Evolutionary conservation across 2,797 vertebrate genomes (phyloP), one percentile per base, ranked within the genome.

Genomic region (Falco novaeseelandiae): DNA sequence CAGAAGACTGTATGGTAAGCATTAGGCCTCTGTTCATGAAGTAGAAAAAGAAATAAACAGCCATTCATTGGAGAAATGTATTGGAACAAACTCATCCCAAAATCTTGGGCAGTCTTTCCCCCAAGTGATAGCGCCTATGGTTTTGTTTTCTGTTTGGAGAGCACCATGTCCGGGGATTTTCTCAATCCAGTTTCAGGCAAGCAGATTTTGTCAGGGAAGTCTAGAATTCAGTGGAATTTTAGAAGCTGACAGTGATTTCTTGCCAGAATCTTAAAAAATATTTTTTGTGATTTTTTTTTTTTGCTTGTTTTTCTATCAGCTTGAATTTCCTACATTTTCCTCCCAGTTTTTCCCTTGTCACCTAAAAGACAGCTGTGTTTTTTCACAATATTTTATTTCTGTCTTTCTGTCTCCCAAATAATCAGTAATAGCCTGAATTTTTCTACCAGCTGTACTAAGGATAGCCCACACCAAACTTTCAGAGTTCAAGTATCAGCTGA

Each of bases 141-240:
- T 46, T 83, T 69, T 88, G 63, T 83, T 91, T 87, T 85, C 67
- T 71, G 5, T 61, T 84, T 87, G 71, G 59, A 80, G 23, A 89
- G 32, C 71, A 71, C 26, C 36, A 52, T 14, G 21, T 46, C 40
- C 49, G 93, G 25, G 40, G 34, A 83, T 87, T 89, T 95, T 92
- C 74, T 89, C 91, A 36, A 82, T 73, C 18, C 48, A 62, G 32
- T 85, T 96, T 89, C 93, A 96, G 71, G 55, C 67, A 92, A 74
- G 52, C 12, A 85, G 74, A 87, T 84, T 94, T 92, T 0, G 1
- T 46, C 2, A 11, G 78, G 40, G 20, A 94, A 91, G 44, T 57
- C 79, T 83, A 86, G 51, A 96, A 89, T 90, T 90, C 79, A 71
- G n/a, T 62, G 72, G 89, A 90, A 82, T 93, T 94, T 91, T 76